phyloP scores from a whole-genome alignment of 2,113 vertebrate genomes.

The Cepphus grylle region DNA sequence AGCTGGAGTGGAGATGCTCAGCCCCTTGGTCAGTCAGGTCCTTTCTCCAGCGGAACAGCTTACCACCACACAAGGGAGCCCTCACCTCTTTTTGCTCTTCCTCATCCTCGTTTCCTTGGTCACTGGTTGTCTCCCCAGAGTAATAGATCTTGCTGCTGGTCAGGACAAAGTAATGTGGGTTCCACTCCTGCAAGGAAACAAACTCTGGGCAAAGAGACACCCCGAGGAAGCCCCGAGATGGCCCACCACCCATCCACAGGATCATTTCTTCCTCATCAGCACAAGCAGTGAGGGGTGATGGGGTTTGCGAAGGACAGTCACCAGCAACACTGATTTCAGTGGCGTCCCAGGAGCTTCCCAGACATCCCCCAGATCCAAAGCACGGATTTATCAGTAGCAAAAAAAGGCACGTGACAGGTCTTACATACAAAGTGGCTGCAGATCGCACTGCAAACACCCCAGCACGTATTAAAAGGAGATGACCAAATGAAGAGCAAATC shows the following conservation, averaged over 20 bases:
- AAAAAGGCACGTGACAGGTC: not conserved
- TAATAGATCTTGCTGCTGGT: constrained; percentile 98
- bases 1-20: not conserved
- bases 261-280: not conserved
- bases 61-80: not conserved
- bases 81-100: constrained; percentile 96
- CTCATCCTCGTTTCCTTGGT: constrained; percentile 93
- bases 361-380: not conserved
- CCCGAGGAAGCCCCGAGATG: not conserved
- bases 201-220: not conserved
- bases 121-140: constrained; percentile 90
- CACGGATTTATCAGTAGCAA: not conserved
- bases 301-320: not conserved
- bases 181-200: constrained; percentile 86
- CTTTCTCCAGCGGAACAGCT: not conserved
- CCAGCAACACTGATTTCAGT: not conserved
- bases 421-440: not conserved
- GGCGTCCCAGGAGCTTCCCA: not conserved
- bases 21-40: not conserved
- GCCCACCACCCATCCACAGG: not conserved
- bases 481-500: not conserved
- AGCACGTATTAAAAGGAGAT: not conserved
- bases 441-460: not conserved
- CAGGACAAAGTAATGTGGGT: constrained; percentile 96
- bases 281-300: not conserved